Conservation (phyloP, 2,888 invertebrate genomes). For the Ophioninae sp. region DNA sequence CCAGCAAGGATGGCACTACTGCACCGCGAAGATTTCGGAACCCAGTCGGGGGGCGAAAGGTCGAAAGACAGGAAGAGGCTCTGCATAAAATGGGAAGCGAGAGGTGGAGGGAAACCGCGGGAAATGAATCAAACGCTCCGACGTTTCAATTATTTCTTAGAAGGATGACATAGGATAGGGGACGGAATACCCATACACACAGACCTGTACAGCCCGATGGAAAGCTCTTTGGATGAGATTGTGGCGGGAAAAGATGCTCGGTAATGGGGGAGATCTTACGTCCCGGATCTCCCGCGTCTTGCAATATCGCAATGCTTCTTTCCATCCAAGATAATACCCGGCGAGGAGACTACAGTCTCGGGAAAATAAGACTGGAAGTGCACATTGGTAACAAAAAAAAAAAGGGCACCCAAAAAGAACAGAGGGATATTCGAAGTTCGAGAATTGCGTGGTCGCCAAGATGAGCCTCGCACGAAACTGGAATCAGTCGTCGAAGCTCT, state of each 20-base stretch:
- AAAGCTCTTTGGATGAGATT: slow-evolving; percentile 52
- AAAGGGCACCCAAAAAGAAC: too few relatives aligned
- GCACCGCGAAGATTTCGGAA: not conserved
- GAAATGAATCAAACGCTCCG: slow-evolving; percentile 79
- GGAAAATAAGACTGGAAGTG: slow-evolving; percentile 12
- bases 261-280: slow-evolving; percentile 13
- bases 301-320: slow-evolving; percentile 55
- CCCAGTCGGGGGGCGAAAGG: slow-evolving; percentile 20
- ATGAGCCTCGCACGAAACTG: slow-evolving; percentile 30
- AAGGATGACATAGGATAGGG: slow-evolving; percentile 58
- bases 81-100: slow-evolving; percentile 77
- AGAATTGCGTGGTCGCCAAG: slow-evolving; percentile 50
- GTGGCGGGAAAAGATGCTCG: slow-evolving; percentile 46
- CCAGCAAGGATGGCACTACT: slow-evolving; percentile 12
- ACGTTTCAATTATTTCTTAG: slow-evolving; percentile 80
- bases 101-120: slow-evolving; percentile 75
- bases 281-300: slow-evolving; percentile 26
- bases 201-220: slow-evolving; percentile 20
- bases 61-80: slow-evolving; percentile 64
- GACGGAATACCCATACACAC: slow-evolving; percentile 24
- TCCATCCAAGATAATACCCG: slow-evolving; percentile 42
- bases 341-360: slow-evolving; percentile 14
- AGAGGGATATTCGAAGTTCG: slow-evolving; percentile 11
- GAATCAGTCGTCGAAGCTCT: slow-evolving; percentile 25
- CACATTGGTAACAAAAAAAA: slow-evolving; percentile 12